These are phyloP conservation scores for Drosophila mayri DNA, from an alignment of 1,140 invertebrate genomes.

Conservation along the genomic window DNA sequence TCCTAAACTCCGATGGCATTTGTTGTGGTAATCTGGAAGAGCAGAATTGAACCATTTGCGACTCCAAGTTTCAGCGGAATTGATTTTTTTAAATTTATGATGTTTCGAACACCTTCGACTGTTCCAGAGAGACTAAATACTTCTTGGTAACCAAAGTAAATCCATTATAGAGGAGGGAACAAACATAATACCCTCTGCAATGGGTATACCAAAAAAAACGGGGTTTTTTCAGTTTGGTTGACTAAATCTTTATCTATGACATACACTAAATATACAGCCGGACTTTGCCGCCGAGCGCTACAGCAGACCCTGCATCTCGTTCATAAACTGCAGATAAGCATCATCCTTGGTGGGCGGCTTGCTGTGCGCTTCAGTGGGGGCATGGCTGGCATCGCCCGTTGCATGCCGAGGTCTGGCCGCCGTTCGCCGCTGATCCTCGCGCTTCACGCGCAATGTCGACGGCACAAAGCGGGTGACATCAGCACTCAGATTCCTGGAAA, in stretches of 20 bases:
- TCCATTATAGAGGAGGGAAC: not conserved
- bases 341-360: constrained; percentile 95
- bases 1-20: not conserved
- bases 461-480: constrained; percentile 98
- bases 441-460: constrained; percentile 93
- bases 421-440: constrained; percentile 89
- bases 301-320: constrained; percentile 97
- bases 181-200: not conserved
- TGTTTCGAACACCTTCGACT: not conserved
- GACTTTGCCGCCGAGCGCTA: constrained; percentile 84
- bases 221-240: constrained; percentile 2
- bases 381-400: constrained; percentile 50
- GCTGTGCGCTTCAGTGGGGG: constrained; percentile 82
- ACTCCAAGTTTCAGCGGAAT: not conserved
- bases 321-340: constrained; percentile 99
- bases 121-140: not conserved
- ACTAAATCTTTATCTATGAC: constrained; percentile 30
- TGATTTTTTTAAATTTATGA: not conserved
- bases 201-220: not conserved
- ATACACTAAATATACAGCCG: constrained; percentile 10
- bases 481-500: constrained; percentile 92
- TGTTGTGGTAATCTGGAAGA: not conserved
- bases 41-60: not conserved
- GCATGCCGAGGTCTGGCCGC: constrained; percentile 80
- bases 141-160: not conserved